A percentile compares a stretch with the other conserved stretches of the same genome.
These are phyloP conservation scores for Dasypolia templi DNA, from an alignment of 2,888 invertebrate species.

Conservation along the genomic window DNA sequence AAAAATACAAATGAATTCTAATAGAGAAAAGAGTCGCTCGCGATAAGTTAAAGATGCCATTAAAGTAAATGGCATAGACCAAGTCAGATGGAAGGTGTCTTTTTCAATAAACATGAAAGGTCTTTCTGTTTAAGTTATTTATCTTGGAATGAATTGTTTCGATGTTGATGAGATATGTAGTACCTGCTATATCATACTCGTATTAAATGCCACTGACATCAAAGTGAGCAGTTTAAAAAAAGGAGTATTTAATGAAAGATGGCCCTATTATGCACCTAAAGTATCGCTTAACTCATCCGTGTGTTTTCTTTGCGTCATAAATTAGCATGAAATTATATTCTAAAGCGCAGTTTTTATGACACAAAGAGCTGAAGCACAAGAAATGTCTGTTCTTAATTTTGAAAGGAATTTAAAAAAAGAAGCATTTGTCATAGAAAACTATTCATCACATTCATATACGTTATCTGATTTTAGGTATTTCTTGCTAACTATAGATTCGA, in stretches of 20 bases:
- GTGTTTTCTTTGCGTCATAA: slow-evolving; percentile 25
- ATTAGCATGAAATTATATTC: slow-evolving; percentile 40
- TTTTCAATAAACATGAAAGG: slow-evolving; percentile 33
- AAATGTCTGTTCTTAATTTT: slow-evolving; percentile 1
- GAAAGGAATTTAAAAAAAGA: slow-evolving; percentile 2
- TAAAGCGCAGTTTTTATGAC: slow-evolving; percentile 11
- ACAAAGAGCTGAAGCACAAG: slow-evolving; percentile 1
- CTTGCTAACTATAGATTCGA: slow-evolving; percentile 40
- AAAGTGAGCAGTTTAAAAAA: slow-evolving; percentile 49
- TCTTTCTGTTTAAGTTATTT: slow-evolving; percentile 37
- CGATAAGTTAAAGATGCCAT: slow-evolving; percentile 51
- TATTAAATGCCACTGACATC: slow-evolving; percentile 48
- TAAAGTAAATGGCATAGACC: slow-evolving; percentile 40
- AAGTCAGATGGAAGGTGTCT: slow-evolving; percentile 49
- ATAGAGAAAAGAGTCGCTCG: slow-evolving; percentile 40
- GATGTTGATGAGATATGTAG: slow-evolving; percentile 24
- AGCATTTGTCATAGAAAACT: slow-evolving; percentile 28
- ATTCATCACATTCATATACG: slow-evolving; percentile 41
- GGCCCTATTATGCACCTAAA: slow-evolving; percentile 33
- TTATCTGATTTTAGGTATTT: slow-evolving; percentile 42
- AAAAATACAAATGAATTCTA: slow-evolving; percentile 20
- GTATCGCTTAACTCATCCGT: slow-evolving; percentile 36
- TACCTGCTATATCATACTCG: slow-evolving; percentile 28
- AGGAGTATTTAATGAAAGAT: slow-evolving; percentile 42
- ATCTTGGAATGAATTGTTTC: slow-evolving; percentile 34